Percentiles rank a stretch among this genome's conserved stretches.
Conservation (phyloP, 2,888 invertebrate genomes). For the Ennomos erosarius region DNA sequence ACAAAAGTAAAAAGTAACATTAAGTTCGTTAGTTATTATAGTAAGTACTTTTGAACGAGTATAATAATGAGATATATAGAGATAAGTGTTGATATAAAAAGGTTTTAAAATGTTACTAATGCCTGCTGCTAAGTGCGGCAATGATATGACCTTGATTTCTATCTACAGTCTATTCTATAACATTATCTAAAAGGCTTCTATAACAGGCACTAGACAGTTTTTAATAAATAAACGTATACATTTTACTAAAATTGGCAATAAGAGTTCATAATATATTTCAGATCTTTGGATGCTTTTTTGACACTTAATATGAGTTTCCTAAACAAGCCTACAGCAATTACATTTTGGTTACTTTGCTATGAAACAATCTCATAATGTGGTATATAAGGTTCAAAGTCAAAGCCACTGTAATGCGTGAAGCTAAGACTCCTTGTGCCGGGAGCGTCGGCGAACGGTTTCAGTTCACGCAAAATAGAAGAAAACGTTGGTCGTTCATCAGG, state of each 20-base stretch:
- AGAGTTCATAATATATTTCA: slow-evolving; percentile 22
- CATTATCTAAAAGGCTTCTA: no score
- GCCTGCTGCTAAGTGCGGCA: no score
- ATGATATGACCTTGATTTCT: no score
- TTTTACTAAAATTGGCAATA: slow-evolving; percentile 11
- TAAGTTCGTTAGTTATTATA: no score
- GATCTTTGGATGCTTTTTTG: slow-evolving; percentile 42
- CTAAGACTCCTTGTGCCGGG: slow-evolving; percentile 69
- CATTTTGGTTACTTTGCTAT: slow-evolving; percentile 50
- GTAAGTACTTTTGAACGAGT: no score
- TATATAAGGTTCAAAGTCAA: slow-evolving; percentile 74
- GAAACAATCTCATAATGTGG: slow-evolving; percentile 76
- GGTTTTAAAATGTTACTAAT: no score
- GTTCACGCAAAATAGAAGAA: slow-evolving; percentile 82
- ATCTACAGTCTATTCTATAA: no score
- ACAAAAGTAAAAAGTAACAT: no score
- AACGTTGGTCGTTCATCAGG: slow-evolving; percentile 92
- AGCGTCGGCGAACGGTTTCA: slow-evolving; percentile 66
- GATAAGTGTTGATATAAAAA: no score
- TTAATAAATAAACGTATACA: neutral
- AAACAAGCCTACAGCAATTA: slow-evolving; percentile 6
- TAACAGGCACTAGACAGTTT: slow-evolving; percentile 12
- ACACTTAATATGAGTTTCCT: slow-evolving; percentile 9
- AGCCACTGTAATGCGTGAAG: slow-evolving; percentile 78
- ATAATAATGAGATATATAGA: no score